These are phyloP conservation scores for Lagenorhynchus albirostris DNA, from an alignment of 2,113 vertebrate species.

Conservation along the genomic window DNA sequence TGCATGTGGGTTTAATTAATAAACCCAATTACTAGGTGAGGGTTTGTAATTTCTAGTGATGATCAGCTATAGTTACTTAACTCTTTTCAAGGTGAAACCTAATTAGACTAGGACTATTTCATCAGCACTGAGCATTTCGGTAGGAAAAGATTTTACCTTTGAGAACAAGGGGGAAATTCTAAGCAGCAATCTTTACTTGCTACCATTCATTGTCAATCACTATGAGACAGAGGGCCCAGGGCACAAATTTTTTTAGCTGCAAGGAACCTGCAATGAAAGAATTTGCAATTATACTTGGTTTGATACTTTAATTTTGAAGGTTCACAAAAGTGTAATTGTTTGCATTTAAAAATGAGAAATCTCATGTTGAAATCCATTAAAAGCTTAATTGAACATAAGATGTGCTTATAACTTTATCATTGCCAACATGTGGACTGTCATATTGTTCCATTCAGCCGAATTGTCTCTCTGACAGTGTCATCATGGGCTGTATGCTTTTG, in stretches of 20 bases:
- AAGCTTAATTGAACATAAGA: slow-evolving; percentile 50
- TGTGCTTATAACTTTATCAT: neutral
- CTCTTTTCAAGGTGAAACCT: neutral
- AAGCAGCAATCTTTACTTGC: neutral
- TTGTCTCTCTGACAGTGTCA: slow-evolving; percentile 5
- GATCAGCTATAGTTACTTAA: neutral
- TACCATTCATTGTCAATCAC: neutral
- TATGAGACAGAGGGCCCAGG: neutral
- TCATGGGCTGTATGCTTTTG: neutral
- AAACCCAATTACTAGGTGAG: neutral
- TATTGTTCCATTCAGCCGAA: neutral
- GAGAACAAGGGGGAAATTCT: neutral
- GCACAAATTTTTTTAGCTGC: neutral
- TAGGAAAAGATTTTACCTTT: neutral
- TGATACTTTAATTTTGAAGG: slow-evolving; percentile 42
- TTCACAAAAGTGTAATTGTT: neutral
- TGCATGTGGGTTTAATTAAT: neutral
- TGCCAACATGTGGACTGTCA: neutral
- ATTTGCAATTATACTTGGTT: neutral
- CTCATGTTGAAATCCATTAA: slow-evolving; percentile 20
- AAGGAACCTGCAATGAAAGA: neutral
- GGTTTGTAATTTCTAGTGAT: neutral
- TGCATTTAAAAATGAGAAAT: slow-evolving; percentile 33
- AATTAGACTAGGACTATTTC: neutral
- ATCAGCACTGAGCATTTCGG: neutral